Evolutionary conservation across 2,888 invertebrate species (phyloP).

Genomic region (Cheilosia vernalis): DNA sequence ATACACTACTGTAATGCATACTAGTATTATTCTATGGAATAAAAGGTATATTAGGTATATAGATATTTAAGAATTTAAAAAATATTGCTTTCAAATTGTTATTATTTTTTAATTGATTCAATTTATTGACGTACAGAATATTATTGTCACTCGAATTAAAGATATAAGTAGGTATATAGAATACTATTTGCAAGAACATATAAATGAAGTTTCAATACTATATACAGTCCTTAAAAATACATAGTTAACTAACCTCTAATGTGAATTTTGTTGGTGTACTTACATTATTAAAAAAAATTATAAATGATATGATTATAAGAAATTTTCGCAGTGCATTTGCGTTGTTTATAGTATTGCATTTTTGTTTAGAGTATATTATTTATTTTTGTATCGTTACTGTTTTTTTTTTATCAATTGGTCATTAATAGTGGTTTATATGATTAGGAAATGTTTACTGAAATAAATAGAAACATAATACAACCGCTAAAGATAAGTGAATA

Average conservation of each 20-base stretch:
- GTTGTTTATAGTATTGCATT: conserved; percentile 6
- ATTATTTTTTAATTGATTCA: conserved; percentile 39
- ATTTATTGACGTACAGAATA: conserved; percentile 43
- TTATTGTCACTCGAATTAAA: conserved; percentile 55
- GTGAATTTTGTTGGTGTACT: conserved; percentile 25
- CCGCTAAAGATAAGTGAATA: conserved; percentile 19
- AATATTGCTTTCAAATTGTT: conserved; percentile 61
- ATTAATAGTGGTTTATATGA: conserved; percentile 6
- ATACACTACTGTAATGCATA: conserved; percentile 20
- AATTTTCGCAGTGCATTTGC: conserved; percentile 10
- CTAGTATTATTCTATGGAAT: conserved; percentile 10
- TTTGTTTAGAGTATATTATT: background rate
- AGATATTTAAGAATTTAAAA: conserved; percentile 25
- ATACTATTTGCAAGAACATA: conserved; percentile 32
- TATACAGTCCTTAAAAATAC: conserved; percentile 32
- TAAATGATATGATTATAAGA: conserved; percentile 41
- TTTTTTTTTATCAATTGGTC: background rate
- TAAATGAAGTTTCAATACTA: conserved; percentile 17
- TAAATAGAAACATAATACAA: conserved; percentile 30
- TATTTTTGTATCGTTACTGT: background rate
- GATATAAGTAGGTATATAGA: conserved; percentile 33
- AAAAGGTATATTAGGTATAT: background rate
- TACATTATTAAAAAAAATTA: conserved; percentile 6
- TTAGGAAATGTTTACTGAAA: background rate
- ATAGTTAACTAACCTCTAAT: conserved; percentile 9